Conservation (phyloP, 2,113 vertebrate species). For the Arothron firmamentum region DNA sequence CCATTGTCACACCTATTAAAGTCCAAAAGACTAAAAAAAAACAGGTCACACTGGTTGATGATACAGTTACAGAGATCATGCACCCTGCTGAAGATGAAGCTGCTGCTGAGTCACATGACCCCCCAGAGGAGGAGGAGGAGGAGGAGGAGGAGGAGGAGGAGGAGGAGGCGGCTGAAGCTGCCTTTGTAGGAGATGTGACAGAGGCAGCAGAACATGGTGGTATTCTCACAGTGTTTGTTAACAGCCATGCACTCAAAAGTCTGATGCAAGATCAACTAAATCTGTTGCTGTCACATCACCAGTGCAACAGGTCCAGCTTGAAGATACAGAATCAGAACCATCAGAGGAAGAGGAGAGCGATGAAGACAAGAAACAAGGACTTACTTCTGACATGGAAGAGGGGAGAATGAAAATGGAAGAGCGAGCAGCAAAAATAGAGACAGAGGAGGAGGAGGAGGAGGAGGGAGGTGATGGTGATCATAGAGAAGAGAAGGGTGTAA, state of each 20-base stretch:
- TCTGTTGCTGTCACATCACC: conserved; percentile 47
- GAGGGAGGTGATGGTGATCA: background rate
- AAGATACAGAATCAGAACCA: conserved; percentile 37
- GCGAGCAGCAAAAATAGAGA: background rate
- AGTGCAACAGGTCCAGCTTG: conserved; percentile 32
- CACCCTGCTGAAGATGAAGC: conserved; percentile 47
- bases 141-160: conserved; percentile 23
- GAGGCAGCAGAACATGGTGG: conserved; percentile 45
- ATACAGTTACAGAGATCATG: conserved; percentile 72
- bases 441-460: conserved; percentile 5
- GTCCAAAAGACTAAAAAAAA: conserved; percentile 17
- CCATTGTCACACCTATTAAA: conserved; percentile 1
- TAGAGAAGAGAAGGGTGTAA: too few relatives aligned
- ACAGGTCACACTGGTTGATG: conserved; percentile 44
- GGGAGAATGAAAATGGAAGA: conserved; percentile 3
- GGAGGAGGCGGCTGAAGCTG: conserved; percentile 18
- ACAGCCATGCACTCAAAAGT: conserved; percentile 19
- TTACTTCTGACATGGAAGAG: background rate
- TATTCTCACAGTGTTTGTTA: conserved; percentile 36
- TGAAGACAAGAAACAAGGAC: background rate
- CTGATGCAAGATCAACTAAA: conserved; percentile 31
- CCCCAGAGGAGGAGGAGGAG: conserved; percentile 7
- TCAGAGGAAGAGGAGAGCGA: conserved; percentile 14
- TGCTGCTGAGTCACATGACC: conserved; percentile 27
- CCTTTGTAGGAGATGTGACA: conserved; percentile 12